Evolutionary conservation across 2,888 invertebrate genomes (phyloP).

Genomic region (Eupelmus urozonus): DNA sequence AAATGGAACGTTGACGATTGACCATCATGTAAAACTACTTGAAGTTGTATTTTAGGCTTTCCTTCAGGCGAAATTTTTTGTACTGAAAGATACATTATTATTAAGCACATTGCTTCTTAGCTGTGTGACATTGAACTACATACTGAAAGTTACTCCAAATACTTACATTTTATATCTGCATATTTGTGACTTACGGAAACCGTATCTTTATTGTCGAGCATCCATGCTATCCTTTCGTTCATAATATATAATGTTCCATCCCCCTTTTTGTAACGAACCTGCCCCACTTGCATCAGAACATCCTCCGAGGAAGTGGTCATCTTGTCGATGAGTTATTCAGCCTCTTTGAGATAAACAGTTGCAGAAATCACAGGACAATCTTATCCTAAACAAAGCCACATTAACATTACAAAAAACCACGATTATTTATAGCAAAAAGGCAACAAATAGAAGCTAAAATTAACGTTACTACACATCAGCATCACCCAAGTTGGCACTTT

Average conservation of each 20-base stretch:
- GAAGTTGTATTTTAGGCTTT: slow-evolving; percentile 98
- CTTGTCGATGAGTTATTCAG: slow-evolving; percentile 63
- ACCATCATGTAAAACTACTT: slow-evolving; percentile 96
- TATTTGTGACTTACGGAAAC: slow-evolving; percentile 96
- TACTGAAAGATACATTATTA: slow-evolving; percentile 79
- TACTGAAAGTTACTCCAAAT: background rate
- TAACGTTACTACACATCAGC: too few species aligned
- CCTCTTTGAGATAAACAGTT: background rate
- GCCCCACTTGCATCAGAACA: slow-evolving; percentile 93
- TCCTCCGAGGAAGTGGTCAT: slow-evolving; percentile 96
- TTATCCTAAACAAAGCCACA: slow-evolving; percentile 8
- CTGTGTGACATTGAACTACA: background rate
- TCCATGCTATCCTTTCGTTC: slow-evolving; percentile 97
- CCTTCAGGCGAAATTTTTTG: slow-evolving; percentile 98
- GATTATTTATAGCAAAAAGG: too few species aligned
- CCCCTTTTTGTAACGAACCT: slow-evolving; percentile 96
- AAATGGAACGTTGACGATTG: slow-evolving; percentile 98
- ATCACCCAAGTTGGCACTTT: background rate
- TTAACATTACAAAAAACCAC: background rate
- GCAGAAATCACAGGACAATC: background rate
- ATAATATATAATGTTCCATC: slow-evolving; percentile 97
- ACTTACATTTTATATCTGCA: slow-evolving; percentile 95
- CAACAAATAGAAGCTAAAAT: background rate
- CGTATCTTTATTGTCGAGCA: slow-evolving; percentile 94
- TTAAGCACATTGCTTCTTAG: slow-evolving; percentile 7